Evolutionary conservation across 2,888 invertebrate species (phyloP), one percentile per base, ranked within the genome.

Genomic region (Macroteleia sp.): DNA sequence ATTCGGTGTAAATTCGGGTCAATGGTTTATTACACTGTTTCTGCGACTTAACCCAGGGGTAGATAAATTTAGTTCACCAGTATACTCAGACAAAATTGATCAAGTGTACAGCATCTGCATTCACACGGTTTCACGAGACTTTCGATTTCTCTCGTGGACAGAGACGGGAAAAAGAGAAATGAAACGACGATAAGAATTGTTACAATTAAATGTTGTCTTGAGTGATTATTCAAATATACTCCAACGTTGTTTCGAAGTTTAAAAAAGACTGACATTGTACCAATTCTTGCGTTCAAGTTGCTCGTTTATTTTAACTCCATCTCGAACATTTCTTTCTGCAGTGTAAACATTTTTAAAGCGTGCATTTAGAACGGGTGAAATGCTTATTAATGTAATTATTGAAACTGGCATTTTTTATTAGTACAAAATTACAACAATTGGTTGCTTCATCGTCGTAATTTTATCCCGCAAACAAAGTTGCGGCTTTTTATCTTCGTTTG

Each of bases 11-110:
- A 69, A 76, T 76, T 76, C 69, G 64, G 76, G 69, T 76, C 76
- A 76, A 76, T 76, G 69, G 69, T 76, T 76, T 76, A 64, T 76
- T 76, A 76, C 56, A 62, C 76, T 69, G 69, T 76, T 76, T 69
- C 64, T 64, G 76, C 44, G 62, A 62, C 69, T 76, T 69, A 59
- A 69, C 62, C 64, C 59, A 66, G 44, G 59, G 66, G 74, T 59
- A 42, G 74, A 75, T 75, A 75, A 61, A 69, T 75, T 75, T 69
- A 69, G 67, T 75, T 39, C 66, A 52, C 16, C 42, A 17, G 62
- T 56, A 34, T 56, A 71, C 61, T 69, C 44, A 54, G 74, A 39
- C 59, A 39, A 66, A 67, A 74, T 74, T 67, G 52, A 74, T 74
- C 59, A 32, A n/a, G n/a, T n/a, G n/a, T n/a, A n/a, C n/a, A n/a